phyloP scores from a whole-genome alignment of 1,140 invertebrate species.

The Holotrichia oblita region DNA sequence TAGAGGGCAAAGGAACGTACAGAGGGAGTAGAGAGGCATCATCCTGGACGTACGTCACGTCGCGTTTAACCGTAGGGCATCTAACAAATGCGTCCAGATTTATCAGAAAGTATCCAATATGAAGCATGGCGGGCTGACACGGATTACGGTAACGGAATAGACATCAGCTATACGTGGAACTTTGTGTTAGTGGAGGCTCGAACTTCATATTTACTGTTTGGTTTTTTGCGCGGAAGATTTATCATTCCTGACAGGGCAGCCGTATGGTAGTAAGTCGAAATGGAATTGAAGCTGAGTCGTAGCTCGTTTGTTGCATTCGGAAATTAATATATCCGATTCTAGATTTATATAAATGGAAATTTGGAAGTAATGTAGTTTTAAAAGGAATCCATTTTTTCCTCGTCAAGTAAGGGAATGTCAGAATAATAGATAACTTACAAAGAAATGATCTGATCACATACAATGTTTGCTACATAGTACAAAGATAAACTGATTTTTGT shows the following conservation, averaged over 20 bases:
- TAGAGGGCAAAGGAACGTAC: neutral
- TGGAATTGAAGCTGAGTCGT: neutral
- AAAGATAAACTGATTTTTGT: too few relatives aligned
- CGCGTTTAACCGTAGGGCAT: conserved; percentile 19
- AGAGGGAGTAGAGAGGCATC: neutral
- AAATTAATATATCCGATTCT: neutral
- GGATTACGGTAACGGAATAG: neutral
- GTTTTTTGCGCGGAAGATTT: conserved; percentile 15
- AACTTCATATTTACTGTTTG: conserved; percentile 17
- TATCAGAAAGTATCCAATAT: conserved; percentile 21
- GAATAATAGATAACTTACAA: too few relatives aligned
- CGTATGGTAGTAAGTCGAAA: conserved; percentile 7
- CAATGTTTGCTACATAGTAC: too few relatives aligned
- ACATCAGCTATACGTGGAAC: conserved; percentile 2
- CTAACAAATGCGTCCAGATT: conserved; percentile 16
- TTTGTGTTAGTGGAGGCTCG: neutral
- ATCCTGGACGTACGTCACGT: conserved; percentile 2
- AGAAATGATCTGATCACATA: too few relatives aligned
- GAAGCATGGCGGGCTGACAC: neutral
- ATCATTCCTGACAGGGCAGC: conserved; percentile 10
- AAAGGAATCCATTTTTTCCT: too few relatives aligned
- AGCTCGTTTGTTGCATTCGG: neutral
- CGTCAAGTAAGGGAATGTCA: too few relatives aligned
- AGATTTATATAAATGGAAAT: too few relatives aligned
- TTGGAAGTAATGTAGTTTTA: too few relatives aligned